Evolutionary conservation across 2,113 vertebrate genomes (phyloP).

Genomic region (Platysteira castanea): DNA sequence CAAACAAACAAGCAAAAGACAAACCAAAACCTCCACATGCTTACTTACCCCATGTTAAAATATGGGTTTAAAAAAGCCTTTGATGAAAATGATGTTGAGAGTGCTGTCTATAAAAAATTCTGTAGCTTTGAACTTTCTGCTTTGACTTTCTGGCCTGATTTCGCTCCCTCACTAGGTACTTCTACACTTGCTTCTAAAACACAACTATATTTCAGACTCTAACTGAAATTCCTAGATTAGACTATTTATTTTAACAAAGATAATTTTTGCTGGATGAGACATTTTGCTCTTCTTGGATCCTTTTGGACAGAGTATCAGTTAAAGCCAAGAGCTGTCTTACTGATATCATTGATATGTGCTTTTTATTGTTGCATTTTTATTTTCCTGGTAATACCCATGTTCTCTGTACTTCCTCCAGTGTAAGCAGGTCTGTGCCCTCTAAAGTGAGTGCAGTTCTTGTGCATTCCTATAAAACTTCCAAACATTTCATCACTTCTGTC

Average conservation of each 20-base stretch:
- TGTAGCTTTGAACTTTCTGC: neutral
- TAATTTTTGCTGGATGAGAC: neutral
- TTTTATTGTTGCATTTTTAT: neutral
- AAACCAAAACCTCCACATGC: rapidly evolving
- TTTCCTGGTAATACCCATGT: neutral
- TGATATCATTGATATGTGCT: neutral
- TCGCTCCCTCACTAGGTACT: neutral
- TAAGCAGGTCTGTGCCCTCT: neutral
- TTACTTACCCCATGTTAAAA: neutral
- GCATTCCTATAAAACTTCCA: neutral
- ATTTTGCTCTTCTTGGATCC: neutral
- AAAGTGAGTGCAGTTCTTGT: neutral
- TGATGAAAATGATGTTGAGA: neutral
- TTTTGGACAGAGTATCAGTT: neutral
- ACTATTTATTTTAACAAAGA: neutral
- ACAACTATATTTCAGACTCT: neutral
- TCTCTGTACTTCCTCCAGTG: neutral
- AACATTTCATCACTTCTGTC: neutral
- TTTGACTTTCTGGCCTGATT: neutral
- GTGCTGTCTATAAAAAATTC: neutral
- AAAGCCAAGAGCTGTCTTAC: neutral
- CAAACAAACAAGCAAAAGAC: neutral
- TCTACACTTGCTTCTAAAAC: neutral
- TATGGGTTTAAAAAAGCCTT: neutral
- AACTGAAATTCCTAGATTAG: neutral